phyloP scores from a whole-genome alignment of 2,113 vertebrate genomes.

The Oreochromis aureus region DNA sequence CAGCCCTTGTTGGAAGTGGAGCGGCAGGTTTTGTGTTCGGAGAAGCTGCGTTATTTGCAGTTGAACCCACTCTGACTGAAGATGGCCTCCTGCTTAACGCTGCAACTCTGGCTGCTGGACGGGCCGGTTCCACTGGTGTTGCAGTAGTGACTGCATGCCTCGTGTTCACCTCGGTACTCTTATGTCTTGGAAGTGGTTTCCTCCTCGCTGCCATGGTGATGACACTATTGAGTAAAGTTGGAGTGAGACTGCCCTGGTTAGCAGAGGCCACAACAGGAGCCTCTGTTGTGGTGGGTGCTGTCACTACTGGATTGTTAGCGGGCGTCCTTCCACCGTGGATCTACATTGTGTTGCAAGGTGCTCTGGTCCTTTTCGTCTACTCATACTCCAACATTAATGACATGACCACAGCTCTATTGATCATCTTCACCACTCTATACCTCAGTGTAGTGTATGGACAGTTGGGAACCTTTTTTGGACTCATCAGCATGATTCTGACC shows the following conservation, averaged over 20 bases:
- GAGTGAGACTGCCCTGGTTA: neutral
- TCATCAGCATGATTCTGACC: constrained; percentile 17
- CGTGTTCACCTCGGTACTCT: constrained; percentile 37
- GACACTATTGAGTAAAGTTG: constrained; percentile 2
- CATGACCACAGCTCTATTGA: constrained; percentile 45
- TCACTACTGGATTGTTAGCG: constrained; percentile 2
- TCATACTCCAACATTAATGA: constrained; percentile 44
- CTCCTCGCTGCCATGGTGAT: constrained; percentile 30
- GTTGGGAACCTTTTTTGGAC: constrained; percentile 26
- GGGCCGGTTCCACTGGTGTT: constrained; percentile 41
- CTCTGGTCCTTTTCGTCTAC: constrained; percentile 34
- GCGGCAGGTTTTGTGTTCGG: constrained; percentile 49
- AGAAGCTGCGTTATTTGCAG: constrained; percentile 26
- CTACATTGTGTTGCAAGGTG: constrained; percentile 4
- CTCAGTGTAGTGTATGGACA: constrained; percentile 32
- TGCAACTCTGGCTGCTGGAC: neutral
- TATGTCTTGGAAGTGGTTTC: constrained; percentile 51
- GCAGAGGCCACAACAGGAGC: constrained; percentile 1
- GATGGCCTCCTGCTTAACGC: constrained; percentile 20
- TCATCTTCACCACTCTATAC: constrained; percentile 53
- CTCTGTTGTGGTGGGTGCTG: constrained; percentile 29
- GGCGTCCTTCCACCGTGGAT: constrained; percentile 33
- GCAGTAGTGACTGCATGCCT: constrained; percentile 37
- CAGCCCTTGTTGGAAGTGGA: neutral
- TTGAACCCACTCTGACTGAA: neutral